These are phyloP conservation scores for Musca vetustissima DNA, from an alignment of 1,140 invertebrate species.

Conservation along the genomic window DNA sequence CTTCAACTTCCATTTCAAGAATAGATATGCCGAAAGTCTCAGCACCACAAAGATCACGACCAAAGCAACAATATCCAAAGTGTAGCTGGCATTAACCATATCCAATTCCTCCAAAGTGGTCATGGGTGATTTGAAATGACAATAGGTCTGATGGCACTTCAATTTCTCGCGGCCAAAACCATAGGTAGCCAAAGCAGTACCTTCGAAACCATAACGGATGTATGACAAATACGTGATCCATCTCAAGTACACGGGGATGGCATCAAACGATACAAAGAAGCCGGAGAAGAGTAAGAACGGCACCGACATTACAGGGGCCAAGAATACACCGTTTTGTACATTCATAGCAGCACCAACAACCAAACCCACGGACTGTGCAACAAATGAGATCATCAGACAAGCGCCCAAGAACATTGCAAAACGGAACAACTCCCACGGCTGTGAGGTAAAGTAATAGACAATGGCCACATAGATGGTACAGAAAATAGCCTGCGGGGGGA, in stretches of 20 bases:
- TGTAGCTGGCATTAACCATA: constrained; percentile 75
- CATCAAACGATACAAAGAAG: constrained; percentile 96
- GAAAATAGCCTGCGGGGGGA: constrained; percentile 72
- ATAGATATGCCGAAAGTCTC: constrained; percentile 84
- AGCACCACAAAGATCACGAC: constrained; percentile 86
- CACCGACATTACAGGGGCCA: constrained; percentile 93
- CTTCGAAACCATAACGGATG: constrained; percentile 94
- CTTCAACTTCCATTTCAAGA: constrained; percentile 85
- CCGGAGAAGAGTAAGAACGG: constrained; percentile 93
- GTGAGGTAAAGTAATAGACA: constrained; percentile 93
- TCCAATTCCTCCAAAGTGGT: constrained; percentile 92
- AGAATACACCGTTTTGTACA: constrained; percentile 90
- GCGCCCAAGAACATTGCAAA: constrained; percentile 88
- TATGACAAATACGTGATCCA: constrained; percentile 97
- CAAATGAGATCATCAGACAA: constrained; percentile 89
- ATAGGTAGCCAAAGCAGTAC: constrained; percentile 91
- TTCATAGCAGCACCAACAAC: constrained; percentile 94
- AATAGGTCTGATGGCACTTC: constrained; percentile 78
- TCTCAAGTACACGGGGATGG: constrained; percentile 90
- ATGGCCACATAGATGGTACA: constrained; percentile 91
- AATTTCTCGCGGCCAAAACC: constrained; percentile 79
- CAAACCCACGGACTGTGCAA: constrained; percentile 92
- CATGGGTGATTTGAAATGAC: constrained; percentile 84
- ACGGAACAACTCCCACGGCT: constrained; percentile 79
- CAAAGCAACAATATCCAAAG: constrained; percentile 78